Percentiles rank a stretch among this genome's conserved stretches.
These are phyloP conservation scores for Dipodomys stephensi DNA, from an alignment of 2,113 vertebrate species.

Conservation along the genomic window DNA sequence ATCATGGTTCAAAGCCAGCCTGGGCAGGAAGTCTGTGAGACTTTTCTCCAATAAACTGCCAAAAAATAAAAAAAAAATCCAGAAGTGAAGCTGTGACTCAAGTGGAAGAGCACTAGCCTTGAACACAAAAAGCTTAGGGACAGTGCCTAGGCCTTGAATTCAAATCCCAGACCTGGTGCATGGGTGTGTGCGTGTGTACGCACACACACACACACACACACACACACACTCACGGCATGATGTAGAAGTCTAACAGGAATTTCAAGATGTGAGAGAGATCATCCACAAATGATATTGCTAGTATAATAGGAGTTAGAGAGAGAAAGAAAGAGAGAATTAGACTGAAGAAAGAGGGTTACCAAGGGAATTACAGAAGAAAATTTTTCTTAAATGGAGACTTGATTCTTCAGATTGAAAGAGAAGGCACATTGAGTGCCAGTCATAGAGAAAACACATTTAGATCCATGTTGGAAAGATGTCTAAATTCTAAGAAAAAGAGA, in stretches of 20 bases:
- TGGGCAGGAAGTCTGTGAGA: too few relatives aligned
- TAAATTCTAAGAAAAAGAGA: conserved; percentile 35
- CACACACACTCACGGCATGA: not conserved
- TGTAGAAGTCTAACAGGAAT: not conserved
- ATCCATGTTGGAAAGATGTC: not conserved
- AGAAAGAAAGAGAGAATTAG: not conserved
- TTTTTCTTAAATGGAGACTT: not conserved
- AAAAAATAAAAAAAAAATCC: too few relatives aligned
- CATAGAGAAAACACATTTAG: not conserved
- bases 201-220: too few relatives aligned
- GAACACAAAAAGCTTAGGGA: too few relatives aligned
- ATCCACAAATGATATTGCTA: not conserved
- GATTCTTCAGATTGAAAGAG: not conserved
- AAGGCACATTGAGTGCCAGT: not conserved
- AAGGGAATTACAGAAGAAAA: not conserved
- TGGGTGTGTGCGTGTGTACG: too few relatives aligned
- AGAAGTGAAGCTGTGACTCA: too few relatives aligned
- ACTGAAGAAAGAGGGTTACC: not conserved
- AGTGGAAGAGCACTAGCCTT: too few relatives aligned
- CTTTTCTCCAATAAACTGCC: too few relatives aligned
- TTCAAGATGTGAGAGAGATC: not conserved
- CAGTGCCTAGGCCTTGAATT: too few relatives aligned
- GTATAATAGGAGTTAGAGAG: not conserved
- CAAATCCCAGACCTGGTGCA: too few relatives aligned
- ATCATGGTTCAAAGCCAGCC: too few relatives aligned